Percentiles rank a stretch among this genome's conserved stretches.
These are phyloP conservation scores for Creontiades dilutus DNA, from an alignment of 2,888 invertebrate genomes.

Conservation along the genomic window DNA sequence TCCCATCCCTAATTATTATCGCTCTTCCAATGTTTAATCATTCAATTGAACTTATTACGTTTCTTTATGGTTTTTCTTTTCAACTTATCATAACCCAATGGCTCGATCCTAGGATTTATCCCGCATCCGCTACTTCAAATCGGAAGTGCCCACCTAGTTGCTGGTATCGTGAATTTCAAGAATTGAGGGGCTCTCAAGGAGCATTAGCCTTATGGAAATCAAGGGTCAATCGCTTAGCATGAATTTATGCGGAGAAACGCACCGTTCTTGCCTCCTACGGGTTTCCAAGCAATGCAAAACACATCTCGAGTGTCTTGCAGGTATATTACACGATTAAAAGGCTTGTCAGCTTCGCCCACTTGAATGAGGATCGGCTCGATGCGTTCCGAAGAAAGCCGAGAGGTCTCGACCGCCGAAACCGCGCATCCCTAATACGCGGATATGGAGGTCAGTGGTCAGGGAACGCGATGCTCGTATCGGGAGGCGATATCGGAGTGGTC, in stretches of 20 bases:
- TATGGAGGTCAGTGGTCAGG: constrained; percentile 31
- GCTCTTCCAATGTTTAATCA: too few species aligned
- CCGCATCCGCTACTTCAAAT: too few species aligned
- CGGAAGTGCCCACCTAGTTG: too few species aligned
- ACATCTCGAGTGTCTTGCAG: neutral
- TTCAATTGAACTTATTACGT: too few species aligned
- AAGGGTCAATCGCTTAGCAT: neutral
- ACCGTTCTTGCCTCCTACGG: neutral
- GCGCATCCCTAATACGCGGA: neutral
- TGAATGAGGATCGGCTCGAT: neutral
- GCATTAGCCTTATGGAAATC: too few species aligned
- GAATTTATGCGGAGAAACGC: constrained; percentile 28
- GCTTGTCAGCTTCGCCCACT: neutral
- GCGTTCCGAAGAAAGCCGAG: neutral
- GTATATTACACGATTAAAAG: constrained; percentile 19
- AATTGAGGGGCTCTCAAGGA: too few species aligned
- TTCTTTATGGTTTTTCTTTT: too few species aligned
- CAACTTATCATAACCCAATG: too few species aligned
- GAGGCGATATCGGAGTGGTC: neutral
- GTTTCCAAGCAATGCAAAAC: neutral
- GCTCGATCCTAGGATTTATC: too few species aligned
- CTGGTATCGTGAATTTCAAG: too few species aligned
- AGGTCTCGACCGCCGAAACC: neutral
- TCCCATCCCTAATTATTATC: too few species aligned
- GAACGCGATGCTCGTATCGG: neutral